Percentiles rank a stretch among this genome's conserved stretches.
Conservation (phyloP, 2,888 invertebrate genomes). For the Scaptomyza polygonia region DNA sequence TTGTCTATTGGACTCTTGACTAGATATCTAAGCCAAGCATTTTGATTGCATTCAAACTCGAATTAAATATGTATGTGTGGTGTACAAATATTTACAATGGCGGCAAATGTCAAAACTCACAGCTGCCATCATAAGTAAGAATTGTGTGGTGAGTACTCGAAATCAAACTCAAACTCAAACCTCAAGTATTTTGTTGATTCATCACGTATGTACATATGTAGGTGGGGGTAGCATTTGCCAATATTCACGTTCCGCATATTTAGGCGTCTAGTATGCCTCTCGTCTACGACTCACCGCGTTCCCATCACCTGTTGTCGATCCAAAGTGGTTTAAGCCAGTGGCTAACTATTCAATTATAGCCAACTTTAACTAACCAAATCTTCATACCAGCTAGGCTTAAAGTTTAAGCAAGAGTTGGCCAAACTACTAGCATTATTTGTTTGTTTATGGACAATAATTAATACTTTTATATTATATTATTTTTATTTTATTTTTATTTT, state of each 20-base stretch:
- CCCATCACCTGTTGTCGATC: constrained; percentile 6
- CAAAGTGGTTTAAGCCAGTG: neutral
- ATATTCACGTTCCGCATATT: constrained; percentile 48
- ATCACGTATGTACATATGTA: constrained; percentile 31
- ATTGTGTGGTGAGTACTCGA: constrained; percentile 11
- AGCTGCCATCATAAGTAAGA: constrained; percentile 47
- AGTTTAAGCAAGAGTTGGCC: constrained; percentile 7
- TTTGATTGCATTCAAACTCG: constrained; percentile 37
- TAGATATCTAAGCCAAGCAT: constrained; percentile 29
- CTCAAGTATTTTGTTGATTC: constrained; percentile 48
- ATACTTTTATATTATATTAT: too few species aligned
- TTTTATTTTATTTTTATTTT: too few species aligned
- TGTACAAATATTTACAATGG: constrained; percentile 37
- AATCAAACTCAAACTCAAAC: constrained; percentile 3
- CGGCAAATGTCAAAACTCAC: constrained; percentile 52
- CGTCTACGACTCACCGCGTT: neutral
- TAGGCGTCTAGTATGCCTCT: constrained; percentile 6
- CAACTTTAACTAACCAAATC: constrained; percentile 14
- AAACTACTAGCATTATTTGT: constrained; percentile 20
- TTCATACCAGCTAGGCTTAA: constrained; percentile 5
- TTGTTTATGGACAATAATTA: too few species aligned
- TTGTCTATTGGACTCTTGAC: constrained; percentile 20
- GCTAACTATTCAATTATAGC: constrained; percentile 47
- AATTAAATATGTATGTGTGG: constrained; percentile 6
- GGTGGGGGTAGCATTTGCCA: constrained; percentile 45